Evolutionary conservation across 2,888 invertebrate genomes (phyloP).

Genomic region (Antheraea assamensis): DNA sequence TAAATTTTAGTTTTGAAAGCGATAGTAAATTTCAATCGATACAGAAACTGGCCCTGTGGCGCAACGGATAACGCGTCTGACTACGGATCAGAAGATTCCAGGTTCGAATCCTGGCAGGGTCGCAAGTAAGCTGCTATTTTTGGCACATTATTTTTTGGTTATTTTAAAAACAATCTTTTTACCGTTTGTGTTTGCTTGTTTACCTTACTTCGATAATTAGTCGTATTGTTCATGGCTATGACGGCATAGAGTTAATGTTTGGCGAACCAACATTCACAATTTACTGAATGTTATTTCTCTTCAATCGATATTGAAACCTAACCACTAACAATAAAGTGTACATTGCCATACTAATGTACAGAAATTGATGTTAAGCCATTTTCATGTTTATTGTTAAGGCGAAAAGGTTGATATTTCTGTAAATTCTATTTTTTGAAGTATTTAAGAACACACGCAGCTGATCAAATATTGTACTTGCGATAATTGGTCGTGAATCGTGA

Average conservation of each 20-base stretch:
- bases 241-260: slow-evolving; percentile 67
- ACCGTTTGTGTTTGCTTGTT: slow-evolving; percentile 37
- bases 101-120: slow-evolving; percentile 85
- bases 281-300: slow-evolving; percentile 39
- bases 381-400: slow-evolving; percentile 24
- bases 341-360: slow-evolving; percentile 40
- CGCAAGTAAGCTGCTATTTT: slow-evolving; percentile 47
- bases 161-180: slow-evolving; percentile 22
- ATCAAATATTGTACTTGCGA: slow-evolving; percentile 80
- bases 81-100: slow-evolving; percentile 87
- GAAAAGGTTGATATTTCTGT: slow-evolving; percentile 34
- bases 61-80: slow-evolving; percentile 87
- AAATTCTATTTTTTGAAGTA: slow-evolving; percentile 40
- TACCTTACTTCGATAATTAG: slow-evolving; percentile 55
- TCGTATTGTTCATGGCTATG: slow-evolving; percentile 57
- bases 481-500: slow-evolving; percentile 80
- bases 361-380: slow-evolving; percentile 27
- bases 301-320: slow-evolving; percentile 18
- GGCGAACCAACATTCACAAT: slow-evolving; percentile 56
- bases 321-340: slow-evolving; percentile 39
- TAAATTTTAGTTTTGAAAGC: not conserved
- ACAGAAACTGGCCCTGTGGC: slow-evolving; percentile 80
- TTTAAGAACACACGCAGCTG: slow-evolving; percentile 71
- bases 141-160: slow-evolving; percentile 31
- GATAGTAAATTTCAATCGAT: slow-evolving; percentile 23